Base-by-base conservation (phyloP, 2,797 vertebrate genomes). In the Urophycis tenuis region DNA sequence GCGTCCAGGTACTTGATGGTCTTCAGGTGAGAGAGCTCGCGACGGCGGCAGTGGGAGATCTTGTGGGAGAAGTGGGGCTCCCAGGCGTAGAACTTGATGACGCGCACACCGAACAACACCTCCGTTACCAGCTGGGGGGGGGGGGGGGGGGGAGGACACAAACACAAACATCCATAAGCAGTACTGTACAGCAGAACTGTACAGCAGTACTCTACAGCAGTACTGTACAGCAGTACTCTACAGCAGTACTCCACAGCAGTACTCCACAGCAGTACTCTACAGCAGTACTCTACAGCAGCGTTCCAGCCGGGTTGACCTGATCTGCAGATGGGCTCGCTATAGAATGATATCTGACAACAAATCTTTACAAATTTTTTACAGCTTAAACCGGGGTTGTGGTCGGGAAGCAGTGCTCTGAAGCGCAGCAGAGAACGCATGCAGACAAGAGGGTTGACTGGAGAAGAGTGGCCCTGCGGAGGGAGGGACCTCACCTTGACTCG, bases 61-160 rank as follows among this genome's bases (percentile, higher is more conserved):
- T 89, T 95, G 74, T 85, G 77, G 3, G 88, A 81, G 74, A 99
- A 96, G 72, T 95, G 93, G 79, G 89, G 82, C 89, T 99, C 97
- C 97, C 97, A 99, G 76, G 92, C 85, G 15, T 96, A 97, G 87
- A 97, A 97, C 89, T 99, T 99, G 84, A 99, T 95, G 87, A 98
- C 96, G 2, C 96, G 95, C 70, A 99, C 95, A 77, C 97, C 97
- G 73, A 90, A 90, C 2, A 99, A 93, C 77, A 99, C 91, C 85
- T 99, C 96, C 0, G 96, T 94, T 95, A 99, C 95, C 9, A 99
- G 89, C 96, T 99, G 78, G 17, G 31, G 77, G 7, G 74, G 1
- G 73, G 25, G 77, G 72, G 9, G 30, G 39, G n/a, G n/a, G n/a
- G n/a, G n/a, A n/a, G n/a, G n/a, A n/a, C n/a, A n/a, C n/a, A n/a